These are phyloP conservation scores for Hippoglossus hippoglossus DNA, from an alignment of 2,797 vertebrate species.

Conservation along the genomic window DNA sequence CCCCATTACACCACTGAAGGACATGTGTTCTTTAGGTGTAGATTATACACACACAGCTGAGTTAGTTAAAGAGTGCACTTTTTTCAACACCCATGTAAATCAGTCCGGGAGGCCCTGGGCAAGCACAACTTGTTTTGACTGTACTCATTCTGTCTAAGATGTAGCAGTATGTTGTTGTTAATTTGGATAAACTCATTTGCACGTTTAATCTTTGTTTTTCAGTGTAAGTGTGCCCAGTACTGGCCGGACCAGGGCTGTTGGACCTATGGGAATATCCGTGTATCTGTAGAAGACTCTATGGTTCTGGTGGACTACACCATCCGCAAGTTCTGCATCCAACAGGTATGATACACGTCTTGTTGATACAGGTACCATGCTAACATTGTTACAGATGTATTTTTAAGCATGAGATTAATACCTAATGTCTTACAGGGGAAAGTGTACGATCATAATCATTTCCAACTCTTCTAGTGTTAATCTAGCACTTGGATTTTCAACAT, in stretches of 20 bases:
- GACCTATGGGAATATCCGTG: constrained; percentile 98
- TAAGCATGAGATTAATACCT: not conserved
- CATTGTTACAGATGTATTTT: not conserved
- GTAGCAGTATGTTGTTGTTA: too few species aligned
- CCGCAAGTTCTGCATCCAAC: constrained; percentile 98
- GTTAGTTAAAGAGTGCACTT: too few species aligned
- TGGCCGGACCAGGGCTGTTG: constrained; percentile 99
- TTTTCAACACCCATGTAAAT: too few species aligned
- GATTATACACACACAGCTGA: too few species aligned
- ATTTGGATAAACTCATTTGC: not conserved
- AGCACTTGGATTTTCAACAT: not conserved
- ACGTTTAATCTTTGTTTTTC: constrained; percentile 24
- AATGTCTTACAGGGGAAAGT: too few species aligned
- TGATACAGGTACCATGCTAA: not conserved
- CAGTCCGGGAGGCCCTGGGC: too few species aligned
- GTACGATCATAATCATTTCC: not conserved
- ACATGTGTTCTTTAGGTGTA: too few species aligned
- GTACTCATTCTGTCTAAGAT: not conserved
- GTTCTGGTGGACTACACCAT: constrained; percentile 98
- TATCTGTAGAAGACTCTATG: constrained; percentile 96
- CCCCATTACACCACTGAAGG: too few species aligned
- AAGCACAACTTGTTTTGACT: not conserved
- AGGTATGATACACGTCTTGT: constrained; percentile 80
- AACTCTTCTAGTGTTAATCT: not conserved
- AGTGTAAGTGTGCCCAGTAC: constrained; percentile 99